Evolutionary conservation across 2,113 vertebrate species (phyloP), one percentile per base, ranked within the genome.

Genomic region (Oncorhynchus mykiss): DNA sequence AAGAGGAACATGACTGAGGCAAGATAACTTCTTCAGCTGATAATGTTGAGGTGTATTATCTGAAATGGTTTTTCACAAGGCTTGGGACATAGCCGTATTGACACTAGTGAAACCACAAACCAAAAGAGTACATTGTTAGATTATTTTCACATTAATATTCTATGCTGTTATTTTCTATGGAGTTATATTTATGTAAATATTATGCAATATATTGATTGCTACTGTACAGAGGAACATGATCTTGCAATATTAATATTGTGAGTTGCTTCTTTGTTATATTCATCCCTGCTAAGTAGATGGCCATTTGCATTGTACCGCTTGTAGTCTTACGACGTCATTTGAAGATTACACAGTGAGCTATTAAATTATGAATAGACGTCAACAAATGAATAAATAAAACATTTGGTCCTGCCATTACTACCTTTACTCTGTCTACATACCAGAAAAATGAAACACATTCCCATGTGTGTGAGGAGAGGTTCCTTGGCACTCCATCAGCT

Each of bases 361-460:
- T 78, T 45, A 84, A 88, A 92, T 90, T 86, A 85, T 90, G 85
- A 89, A 89, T 87, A 84, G 79, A 89, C 77, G 81, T 85, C 84
- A 81, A 84, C 80, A 76, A 90, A 87, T 86, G 68, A 90, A 90
- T 91, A 90, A 88, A 90, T 91, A 90, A 88, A 91, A 90, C 84
- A 89, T 86, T 80, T 80, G 82, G 78, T 78, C 73, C 71, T 85
- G 78, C 84, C 88, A 88, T 89, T 87, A 88, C 87, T 72, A 84
- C 75, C 77, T 75, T 82, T 89, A 85, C 39, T 45, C 39, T 45
- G 39, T 12, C 9, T 45, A 45, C 39, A 11, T 11, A 45, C 8
- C 39, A 45, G 8, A 29, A 73, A 80, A 83, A 86, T 78, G 82
- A 84, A 79, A 62, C 45, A 12, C 73, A 79, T 79, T 84, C 72